phyloP scores from a whole-genome alignment of 2,797 vertebrate genomes.

The Miichthys miiuy region DNA sequence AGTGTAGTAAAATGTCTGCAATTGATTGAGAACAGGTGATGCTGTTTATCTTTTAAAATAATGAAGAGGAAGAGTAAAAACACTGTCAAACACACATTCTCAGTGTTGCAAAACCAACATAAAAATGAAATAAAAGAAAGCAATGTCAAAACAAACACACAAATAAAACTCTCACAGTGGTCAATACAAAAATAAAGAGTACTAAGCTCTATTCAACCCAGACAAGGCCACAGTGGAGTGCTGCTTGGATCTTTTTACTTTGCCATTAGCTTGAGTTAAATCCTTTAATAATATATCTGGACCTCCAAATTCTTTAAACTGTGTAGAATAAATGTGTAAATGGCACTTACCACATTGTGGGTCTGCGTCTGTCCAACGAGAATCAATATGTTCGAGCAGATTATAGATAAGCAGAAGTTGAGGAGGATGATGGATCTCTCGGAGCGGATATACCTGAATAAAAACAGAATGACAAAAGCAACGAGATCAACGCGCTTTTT shows the following conservation, averaged over 20 bases:
- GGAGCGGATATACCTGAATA: conserved; percentile 93
- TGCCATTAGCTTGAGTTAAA: neutral
- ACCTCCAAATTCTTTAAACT: conserved; percentile 5
- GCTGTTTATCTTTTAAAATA: neutral
- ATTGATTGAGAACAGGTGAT: neutral
- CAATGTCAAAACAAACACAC: no score
- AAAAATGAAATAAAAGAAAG: conserved; percentile 11
- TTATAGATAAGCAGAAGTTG: conserved; percentile 99
- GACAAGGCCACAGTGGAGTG: conserved; percentile 20
- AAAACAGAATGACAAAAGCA: conserved; percentile 25
- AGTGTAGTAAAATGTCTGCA: conserved; percentile 1
- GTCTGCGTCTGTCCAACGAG: conserved; percentile 99
- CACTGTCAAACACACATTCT: neutral
- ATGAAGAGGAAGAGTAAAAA: neutral
- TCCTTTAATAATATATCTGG: neutral
- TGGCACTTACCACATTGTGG: conserved; percentile 93
- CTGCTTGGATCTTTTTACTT: conserved; percentile 22
- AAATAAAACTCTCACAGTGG: neutral
- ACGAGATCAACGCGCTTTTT: conserved; percentile 8
- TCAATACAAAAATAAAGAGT: conserved; percentile 2
- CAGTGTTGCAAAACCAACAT: neutral
- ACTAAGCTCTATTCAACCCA: conserved; percentile 13
- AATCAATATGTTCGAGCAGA: conserved; percentile 99
- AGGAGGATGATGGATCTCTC: conserved; percentile 99
- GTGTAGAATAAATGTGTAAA: conserved; percentile 28